Base-by-base conservation (phyloP, 92 coral and sea anemone species). In the Chrysogorgia sp. region DNA sequence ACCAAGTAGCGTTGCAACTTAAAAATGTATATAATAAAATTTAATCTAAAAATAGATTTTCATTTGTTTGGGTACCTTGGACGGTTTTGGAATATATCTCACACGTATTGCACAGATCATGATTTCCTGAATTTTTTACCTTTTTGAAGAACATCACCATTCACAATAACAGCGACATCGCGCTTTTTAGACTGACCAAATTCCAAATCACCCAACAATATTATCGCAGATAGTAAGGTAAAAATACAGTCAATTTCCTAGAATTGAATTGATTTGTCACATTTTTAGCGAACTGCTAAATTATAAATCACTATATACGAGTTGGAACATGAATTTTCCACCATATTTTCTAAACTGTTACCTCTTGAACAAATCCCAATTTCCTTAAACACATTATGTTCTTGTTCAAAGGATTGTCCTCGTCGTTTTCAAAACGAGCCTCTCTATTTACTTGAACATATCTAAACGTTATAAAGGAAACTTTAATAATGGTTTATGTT, bases 221-320 rank as follows among this genome's bases (percentile, higher is more conserved):
- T 15, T n/a, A 69, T 49, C 25, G 60, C 59, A 52, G 76, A 45
- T 3, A 69, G 20, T 4, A 69, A 20, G 10, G 33, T 24, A 2
- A 69, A 33, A 7, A 69, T 33, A 0, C 56, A 28, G 45, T 69
- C 76, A 28, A 69, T 69, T 47, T 69, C 76, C 76, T 69, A 48
- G 3, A 65, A 15, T 3, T 20, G 13, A 67, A 28, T 28, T 17
- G 17, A 52, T 52, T 20, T 23, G 26, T 17, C 17, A 20, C 59
- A 52, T 52, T 3, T 17, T 37, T 37, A 37, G n/a, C n/a, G n/a
- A 37, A 37, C 12, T 37, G 5, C 43, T 37, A 37, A 37, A 5
- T 37, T 37, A 37, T 37, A 37, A 4, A 37, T 37, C 5, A 37
- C 12, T 4, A 4, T 37, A 37, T 12, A 37, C n/a, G n/a, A n/a